Conservation (phyloP, 1,140 invertebrate genomes). For the Rhopalosiphum maidis region DNA sequence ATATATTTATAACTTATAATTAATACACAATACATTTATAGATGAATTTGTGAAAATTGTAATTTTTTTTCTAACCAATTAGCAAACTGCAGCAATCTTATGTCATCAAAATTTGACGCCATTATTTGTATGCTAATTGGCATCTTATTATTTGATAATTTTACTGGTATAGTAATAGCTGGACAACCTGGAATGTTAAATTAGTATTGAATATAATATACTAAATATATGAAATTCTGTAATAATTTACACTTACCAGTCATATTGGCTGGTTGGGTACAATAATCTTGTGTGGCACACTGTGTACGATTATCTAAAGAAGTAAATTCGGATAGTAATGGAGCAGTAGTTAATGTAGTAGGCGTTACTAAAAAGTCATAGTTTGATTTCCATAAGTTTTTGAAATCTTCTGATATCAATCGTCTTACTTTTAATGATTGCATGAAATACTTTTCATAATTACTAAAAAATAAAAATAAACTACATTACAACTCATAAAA, state of each 20-base stretch:
- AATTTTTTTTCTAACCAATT: conserved; percentile 83
- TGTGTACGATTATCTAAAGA: conserved; percentile 83
- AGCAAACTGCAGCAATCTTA: conserved; percentile 78
- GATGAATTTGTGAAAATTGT: conserved; percentile 67
- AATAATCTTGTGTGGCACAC: conserved; percentile 90
- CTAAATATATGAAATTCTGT: too few species aligned
- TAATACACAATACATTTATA: neutral
- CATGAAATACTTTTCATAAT: conserved; percentile 92
- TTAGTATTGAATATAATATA: neutral
- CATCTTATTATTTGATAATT: conserved; percentile 76
- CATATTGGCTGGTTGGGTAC: conserved; percentile 95
- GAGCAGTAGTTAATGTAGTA: conserved; percentile 85
- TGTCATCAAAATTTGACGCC: conserved; percentile 80
- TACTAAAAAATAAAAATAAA: conserved; percentile 68
- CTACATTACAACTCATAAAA: neutral
- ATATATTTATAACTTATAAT: conserved; percentile 29
- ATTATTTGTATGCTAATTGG: conserved; percentile 95
- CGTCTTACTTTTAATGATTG: conserved; percentile 89
- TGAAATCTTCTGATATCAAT: conserved; percentile 88
- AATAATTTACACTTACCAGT: conserved; percentile 71
- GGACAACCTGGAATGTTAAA: conserved; percentile 73
- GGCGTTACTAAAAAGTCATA: conserved; percentile 92
- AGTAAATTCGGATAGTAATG: conserved; percentile 79
- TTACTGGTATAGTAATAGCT: conserved; percentile 87
- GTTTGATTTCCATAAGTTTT: conserved; percentile 70